Base-by-base conservation (phyloP, 2,888 invertebrate genomes). In the Shargacucullia verbasci region DNA sequence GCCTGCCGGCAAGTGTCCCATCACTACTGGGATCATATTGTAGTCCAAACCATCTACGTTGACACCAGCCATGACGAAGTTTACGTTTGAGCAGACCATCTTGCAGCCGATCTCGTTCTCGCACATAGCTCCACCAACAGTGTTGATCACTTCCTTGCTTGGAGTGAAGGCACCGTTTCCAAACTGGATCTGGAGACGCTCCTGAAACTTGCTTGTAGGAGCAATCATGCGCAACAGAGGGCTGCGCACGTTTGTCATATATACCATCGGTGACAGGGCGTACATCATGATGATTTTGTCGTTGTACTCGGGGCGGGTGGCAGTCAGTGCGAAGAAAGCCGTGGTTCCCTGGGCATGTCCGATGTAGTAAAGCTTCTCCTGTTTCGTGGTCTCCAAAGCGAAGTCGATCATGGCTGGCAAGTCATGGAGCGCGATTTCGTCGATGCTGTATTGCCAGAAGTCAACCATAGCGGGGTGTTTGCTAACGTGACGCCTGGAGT, bases 51-150 rank as follows among this genome's bases (percentile, higher is more conserved):
- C 93, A 10, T 92, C 85, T 1, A 91, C 85, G 87, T 95, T 95
- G 44, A 94, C 89, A 27, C 97, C 97, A 35, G 95, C 91, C 58
- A 96, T 87, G 14, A 96, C 87, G 81, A 96, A 96, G 70, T 96
- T 87, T 9, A 95, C 78, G 80, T 96, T 94, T 49, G 95, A 90
- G 80, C 96, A 96, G 4, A 96, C 76, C 33, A 89, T 81, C 73
- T 94, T 92, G 61, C 85, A 87, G 39, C 89, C 89, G 62, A 88
- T 84, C 61, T 85, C 83, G 6, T 84, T 82, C 61, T 84, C 78
- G 72, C 88, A 87, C 86, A 91, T 83, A 62, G 79, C 78, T 12
- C 92, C 92, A 12, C 93, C 93, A 50, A 87, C 64, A 10, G 82
- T 80, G 41, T 78, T 64, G 25, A 91, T 76, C 40, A 89, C 37